phyloP scores from a whole-genome alignment of 2,888 invertebrate species.

The Prenolepis imparis region DNA sequence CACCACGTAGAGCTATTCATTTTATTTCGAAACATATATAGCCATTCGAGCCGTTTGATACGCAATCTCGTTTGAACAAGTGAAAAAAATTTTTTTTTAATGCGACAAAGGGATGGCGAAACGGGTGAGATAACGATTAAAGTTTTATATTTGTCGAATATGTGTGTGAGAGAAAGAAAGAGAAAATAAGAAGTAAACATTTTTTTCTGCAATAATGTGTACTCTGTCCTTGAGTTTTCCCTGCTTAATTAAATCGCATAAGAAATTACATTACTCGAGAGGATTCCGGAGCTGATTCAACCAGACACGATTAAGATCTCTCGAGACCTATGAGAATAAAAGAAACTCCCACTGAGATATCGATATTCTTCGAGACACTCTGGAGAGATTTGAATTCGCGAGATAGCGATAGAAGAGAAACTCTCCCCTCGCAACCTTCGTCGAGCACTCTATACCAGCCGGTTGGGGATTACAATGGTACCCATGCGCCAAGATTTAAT shows the following conservation, averaged over 20 bases:
- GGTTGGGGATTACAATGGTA: slow-evolving; percentile 25
- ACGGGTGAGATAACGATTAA: neutral
- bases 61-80: neutral
- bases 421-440: slow-evolving; percentile 13
- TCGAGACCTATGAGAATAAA: slow-evolving; percentile 6
- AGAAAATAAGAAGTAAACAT: neutral
- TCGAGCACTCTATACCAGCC: neutral
- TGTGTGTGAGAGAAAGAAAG: neutral
- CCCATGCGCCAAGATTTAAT: slow-evolving; percentile 49
- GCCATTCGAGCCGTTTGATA: neutral
- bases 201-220: neutral
- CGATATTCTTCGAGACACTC: slow-evolving; percentile 46
- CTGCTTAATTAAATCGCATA: slow-evolving; percentile 39
- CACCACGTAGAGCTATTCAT: slow-evolving; percentile 14
- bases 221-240: neutral
- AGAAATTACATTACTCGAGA: slow-evolving; percentile 16
- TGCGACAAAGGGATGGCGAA: neutral
- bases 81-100: neutral
- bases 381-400: slow-evolving; percentile 41
- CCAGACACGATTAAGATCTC: slow-evolving; percentile 37
- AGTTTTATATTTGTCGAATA: slow-evolving; percentile 24
- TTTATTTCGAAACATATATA: slow-evolving; percentile 20
- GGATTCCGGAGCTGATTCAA: slow-evolving; percentile 20
- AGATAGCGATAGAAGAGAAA: slow-evolving; percentile 7
- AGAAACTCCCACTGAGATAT: slow-evolving; percentile 14